phyloP scores from a whole-genome alignment of 2,113 vertebrate genomes.

The Prunella fulvescens region DNA sequence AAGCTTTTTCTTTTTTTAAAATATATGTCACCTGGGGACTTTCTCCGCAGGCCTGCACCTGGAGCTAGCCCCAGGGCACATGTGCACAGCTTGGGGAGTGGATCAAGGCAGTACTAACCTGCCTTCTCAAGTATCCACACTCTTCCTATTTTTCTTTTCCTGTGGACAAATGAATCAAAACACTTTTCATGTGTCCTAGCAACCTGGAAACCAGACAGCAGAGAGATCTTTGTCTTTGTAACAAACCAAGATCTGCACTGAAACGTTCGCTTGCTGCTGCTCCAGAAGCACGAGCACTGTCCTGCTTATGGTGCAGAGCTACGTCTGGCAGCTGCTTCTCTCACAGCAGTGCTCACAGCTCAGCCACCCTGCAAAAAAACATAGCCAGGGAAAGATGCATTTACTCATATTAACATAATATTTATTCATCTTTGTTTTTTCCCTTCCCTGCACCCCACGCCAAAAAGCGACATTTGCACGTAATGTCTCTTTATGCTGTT shows the following conservation, averaged over 20 bases:
- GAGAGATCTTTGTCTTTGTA: neutral
- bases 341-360: neutral
- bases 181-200: conserved; percentile 2
- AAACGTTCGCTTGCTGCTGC: neutral
- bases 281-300: neutral
- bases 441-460: rapidly evolving
- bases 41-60: neutral
- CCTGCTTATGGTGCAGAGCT: neutral
- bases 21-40: neutral
- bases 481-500: neutral
- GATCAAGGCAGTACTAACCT: conserved; percentile 29
- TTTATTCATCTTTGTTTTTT: neutral
- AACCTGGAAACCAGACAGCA: neutral
- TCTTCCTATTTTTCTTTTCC: neutral
- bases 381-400: neutral
- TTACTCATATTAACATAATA: neutral
- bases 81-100: neutral
- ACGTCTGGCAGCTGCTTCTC: neutral
- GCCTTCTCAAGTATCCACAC: neutral
- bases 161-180: neutral
- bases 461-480: neutral
- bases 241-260: neutral
- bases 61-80: neutral
- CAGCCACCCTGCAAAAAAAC: neutral
- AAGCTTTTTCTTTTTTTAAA: neutral